Evolutionary conservation across 92 coral and sea anemone species (phyloP).

Genomic region (Epizoanthus stellaris): DNA sequence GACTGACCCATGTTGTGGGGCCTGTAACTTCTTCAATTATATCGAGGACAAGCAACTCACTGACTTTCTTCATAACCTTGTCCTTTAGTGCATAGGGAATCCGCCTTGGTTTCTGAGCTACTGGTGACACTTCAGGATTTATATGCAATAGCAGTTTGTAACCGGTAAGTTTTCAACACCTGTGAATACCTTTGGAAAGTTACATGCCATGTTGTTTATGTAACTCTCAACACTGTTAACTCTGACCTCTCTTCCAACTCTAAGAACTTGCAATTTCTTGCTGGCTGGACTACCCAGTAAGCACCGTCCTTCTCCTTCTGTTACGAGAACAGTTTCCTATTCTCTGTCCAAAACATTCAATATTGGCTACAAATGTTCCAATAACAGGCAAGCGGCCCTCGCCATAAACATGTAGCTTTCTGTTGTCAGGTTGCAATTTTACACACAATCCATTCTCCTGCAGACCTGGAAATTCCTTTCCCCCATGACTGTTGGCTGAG

Average conservation of each 20-base stretch:
- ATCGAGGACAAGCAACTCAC: background rate
- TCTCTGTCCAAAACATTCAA: slow-evolving; percentile 16
- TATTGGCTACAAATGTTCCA: slow-evolving; percentile 4
- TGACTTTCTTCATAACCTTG: slow-evolving; percentile 19
- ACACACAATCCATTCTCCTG: slow-evolving; percentile 3
- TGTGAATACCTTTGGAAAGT: slow-evolving; percentile 29
- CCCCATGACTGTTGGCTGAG: slow-evolving; percentile 29
- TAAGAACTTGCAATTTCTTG: slow-evolving; percentile 6
- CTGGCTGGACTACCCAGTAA: slow-evolving; percentile 31
- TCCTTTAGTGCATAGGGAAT: slow-evolving; percentile 39
- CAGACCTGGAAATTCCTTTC: slow-evolving; percentile 10
- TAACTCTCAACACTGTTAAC: background rate
- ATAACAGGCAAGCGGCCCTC: slow-evolving; percentile 1
- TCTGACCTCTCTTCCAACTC: slow-evolving; percentile 13
- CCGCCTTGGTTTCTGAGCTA: slow-evolving; percentile 44
- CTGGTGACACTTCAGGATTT: slow-evolving; percentile 28
- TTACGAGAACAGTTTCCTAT: slow-evolving; percentile 21
- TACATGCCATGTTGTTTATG: background rate
- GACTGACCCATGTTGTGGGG: slow-evolving; percentile 14
- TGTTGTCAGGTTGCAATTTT: background rate
- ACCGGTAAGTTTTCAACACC: slow-evolving; percentile 27
- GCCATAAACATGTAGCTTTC: background rate
- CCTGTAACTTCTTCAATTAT: background rate
- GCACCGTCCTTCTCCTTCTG: slow-evolving; percentile 18
- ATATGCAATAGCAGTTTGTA: slow-evolving; percentile 39